These are phyloP conservation scores for Polypterus senegalus DNA, from an alignment of 2,113 vertebrate species.

Conservation along the genomic window DNA sequence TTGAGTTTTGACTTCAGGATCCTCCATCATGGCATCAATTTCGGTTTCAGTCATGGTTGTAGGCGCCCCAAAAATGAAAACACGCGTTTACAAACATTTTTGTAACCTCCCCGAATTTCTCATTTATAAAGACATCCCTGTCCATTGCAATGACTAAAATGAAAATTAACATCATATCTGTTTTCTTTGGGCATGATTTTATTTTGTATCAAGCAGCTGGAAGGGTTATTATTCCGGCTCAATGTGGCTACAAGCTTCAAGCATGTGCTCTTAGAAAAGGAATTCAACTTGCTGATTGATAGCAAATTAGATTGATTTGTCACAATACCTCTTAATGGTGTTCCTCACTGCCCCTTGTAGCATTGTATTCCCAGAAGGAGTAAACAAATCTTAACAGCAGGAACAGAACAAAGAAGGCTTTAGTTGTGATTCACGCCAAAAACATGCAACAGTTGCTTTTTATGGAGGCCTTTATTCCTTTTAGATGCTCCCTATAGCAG, in stretches of 20 bases:
- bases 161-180: not conserved
- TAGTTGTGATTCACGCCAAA: not conserved
- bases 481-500: slow-evolving; percentile 12
- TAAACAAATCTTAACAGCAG: slow-evolving; percentile 7
- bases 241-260: slow-evolving; percentile 48
- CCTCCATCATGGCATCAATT: too few relatives aligned
- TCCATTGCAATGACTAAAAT: too few relatives aligned
- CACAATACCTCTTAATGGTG: slow-evolving; percentile 33
- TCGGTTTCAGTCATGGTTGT: too few relatives aligned
- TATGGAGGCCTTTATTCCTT: not conserved
- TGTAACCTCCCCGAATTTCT: too few relatives aligned
- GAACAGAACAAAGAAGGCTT: slow-evolving; percentile 8
- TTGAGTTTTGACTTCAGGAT: too few relatives aligned
- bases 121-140: too few relatives aligned
- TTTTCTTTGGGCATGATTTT: slow-evolving; percentile 24
- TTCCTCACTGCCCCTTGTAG: slow-evolving; percentile 20
- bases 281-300: slow-evolving; percentile 47
- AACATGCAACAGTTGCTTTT: slow-evolving; percentile 2
- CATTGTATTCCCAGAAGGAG: slow-evolving; percentile 13
- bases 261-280: slow-evolving; percentile 39
- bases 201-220: slow-evolving; percentile 33
- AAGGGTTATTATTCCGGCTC: slow-evolving; percentile 38
- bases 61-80: too few relatives aligned
- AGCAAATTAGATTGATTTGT: slow-evolving; percentile 46
- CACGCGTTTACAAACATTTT: too few relatives aligned